A percentile compares a stretch with the other conserved stretches of the same genome.
These are phyloP conservation scores for Tragelaphus buxtoni DNA, from an alignment of 2,113 vertebrate species.

Conservation along the genomic window DNA sequence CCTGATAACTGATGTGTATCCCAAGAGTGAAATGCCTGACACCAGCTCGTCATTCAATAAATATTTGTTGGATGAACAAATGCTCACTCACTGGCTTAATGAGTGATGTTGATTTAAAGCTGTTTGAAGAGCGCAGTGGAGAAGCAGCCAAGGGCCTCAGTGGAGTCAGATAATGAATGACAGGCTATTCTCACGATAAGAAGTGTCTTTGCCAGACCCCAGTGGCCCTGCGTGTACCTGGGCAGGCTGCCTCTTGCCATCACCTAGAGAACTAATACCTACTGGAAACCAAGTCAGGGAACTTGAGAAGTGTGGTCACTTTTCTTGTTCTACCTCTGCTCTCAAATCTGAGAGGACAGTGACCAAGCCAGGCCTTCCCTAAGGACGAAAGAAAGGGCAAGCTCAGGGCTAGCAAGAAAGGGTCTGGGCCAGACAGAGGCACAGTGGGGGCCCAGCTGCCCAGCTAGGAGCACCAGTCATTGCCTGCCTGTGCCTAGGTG, in stretches of 20 bases:
- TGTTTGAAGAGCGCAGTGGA: neutral
- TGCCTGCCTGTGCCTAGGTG: neutral
- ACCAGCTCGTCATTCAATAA: neutral
- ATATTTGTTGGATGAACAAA: neutral
- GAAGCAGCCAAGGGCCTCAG: neutral
- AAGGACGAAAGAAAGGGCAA: neutral
- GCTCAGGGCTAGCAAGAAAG: neutral
- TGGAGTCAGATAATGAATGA: neutral
- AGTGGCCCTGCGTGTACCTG: rapidly evolving
- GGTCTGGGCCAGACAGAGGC: neutral
- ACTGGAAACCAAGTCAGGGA: neutral
- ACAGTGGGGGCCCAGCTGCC: neutral
- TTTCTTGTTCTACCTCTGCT: neutral
- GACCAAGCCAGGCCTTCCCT: neutral
- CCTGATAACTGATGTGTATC: neutral
- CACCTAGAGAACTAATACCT: neutral
- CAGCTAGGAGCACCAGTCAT: neutral
- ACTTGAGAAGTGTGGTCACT: neutral
- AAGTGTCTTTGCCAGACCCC: neutral
- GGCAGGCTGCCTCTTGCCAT: neutral
- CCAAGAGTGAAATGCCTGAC: neutral
- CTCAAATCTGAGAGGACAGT: neutral
- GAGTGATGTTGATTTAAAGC: neutral
- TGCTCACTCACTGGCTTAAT: neutral
- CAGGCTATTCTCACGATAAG: no score